Base-by-base conservation (phyloP, 2,888 invertebrate species). In the Sicus ferrugineus region DNA sequence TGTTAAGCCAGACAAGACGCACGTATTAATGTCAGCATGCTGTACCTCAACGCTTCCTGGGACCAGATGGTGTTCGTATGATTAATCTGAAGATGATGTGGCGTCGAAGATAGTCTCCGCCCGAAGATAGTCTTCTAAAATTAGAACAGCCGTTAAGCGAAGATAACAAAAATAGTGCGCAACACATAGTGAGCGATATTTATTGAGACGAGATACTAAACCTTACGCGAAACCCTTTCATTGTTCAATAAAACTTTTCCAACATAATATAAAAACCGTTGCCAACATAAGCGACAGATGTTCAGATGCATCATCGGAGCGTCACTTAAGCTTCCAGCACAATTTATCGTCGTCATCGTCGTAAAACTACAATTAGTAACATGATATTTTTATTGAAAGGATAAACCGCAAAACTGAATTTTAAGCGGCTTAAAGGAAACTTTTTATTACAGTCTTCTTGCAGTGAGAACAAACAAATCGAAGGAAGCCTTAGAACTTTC, bases 341-440 rank as follows among this genome's bases (percentile, higher is more conserved):
- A 64, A 26, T n/a, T n/a, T n/a, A n/a, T 31, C 19, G 28, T 19
- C 19, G 14, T 50, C 28, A 19, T 48, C n/a, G 30, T 6, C 6
- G 21, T 9, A 16, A 14, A 46, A 48, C 75, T 78, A 79, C 81
- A 81, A 80, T 81, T 81, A 80, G 82, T 82, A 82, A 82, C 81
- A 77, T 79, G 82, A 82, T 82, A 82, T 77, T 82, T 82, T 82
- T 81, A 82, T 82, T 82, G 81, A 81, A 80, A 81, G 82, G 80
- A 80, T 82, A 81, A 81, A 82, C 80, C 79, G 72, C 80, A 80
- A 76, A 79, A 77, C 69, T 68, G 78, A 75, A 76, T 75, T 76
- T 77, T 78, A 73, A 73, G 71, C 71, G 65, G 71, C 68, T 73
- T 73, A 73, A 63, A 62, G 70, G 63, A 71, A 67, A 70, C 66